These are phyloP conservation scores for Dipodomys merriami DNA, from an alignment of 2,113 vertebrate species.

Conservation along the genomic window DNA sequence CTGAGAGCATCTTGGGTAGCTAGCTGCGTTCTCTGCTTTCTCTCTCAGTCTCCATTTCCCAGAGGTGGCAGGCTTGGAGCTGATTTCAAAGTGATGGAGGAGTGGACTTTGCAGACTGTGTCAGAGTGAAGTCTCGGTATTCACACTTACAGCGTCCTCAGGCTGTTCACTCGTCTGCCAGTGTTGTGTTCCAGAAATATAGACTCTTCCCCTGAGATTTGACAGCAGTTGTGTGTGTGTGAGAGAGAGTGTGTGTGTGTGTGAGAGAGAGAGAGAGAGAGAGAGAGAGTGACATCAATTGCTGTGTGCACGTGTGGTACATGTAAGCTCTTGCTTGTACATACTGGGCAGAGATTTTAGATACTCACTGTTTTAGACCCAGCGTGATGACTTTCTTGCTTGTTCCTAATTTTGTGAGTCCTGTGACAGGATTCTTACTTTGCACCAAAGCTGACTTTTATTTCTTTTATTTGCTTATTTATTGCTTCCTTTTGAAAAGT, in stretches of 20 bases:
- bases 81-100: background rate
- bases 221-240: conserved; percentile 26
- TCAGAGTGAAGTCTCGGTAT: background rate
- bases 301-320: accelerated
- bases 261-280: no score
- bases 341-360: background rate
- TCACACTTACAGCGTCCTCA: accelerated
- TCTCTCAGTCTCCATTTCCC: background rate
- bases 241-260: no score
- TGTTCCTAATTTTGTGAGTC: conserved; percentile 12
- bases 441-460: background rate
- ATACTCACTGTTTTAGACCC: background rate
- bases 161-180: background rate
- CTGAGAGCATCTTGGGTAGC: accelerated
- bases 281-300: background rate
- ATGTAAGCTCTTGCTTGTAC: no score
- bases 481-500: background rate
- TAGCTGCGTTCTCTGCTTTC: no score
- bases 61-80: background rate
- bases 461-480: background rate
- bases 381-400: background rate
- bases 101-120: background rate
- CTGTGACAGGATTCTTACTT: conserved; percentile 21
- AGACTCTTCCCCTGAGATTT: conserved; percentile 14
- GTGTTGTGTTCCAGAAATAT: background rate